Evolutionary conservation across 1,140 invertebrate species (phyloP).

Genomic region (Drosophila trapezifrons): DNA sequence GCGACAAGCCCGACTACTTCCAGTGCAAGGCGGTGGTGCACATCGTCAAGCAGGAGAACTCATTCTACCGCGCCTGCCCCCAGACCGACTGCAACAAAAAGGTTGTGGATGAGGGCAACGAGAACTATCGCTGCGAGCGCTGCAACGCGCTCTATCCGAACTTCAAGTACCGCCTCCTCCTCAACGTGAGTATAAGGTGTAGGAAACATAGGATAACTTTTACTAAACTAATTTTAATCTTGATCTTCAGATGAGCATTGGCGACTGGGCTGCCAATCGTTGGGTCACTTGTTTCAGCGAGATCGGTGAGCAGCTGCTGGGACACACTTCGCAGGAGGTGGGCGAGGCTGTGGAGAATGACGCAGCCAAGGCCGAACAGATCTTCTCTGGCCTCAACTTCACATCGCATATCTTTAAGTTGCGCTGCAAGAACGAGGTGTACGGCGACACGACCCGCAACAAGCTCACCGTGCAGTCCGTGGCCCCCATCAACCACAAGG

Average conservation of each 20-base stretch:
- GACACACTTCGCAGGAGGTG: conserved; percentile 90
- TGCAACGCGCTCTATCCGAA: conserved; percentile 93
- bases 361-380: conserved; percentile 85
- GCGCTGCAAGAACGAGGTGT: conserved; percentile 94
- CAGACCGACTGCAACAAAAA: conserved; percentile 96
- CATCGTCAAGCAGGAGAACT: conserved; percentile 87
- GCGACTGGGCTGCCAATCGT: conserved; percentile 91
- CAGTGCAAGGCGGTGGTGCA: conserved; percentile 89
- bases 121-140: conserved; percentile 96
- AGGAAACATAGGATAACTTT: background rate
- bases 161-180: conserved; percentile 94
- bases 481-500: conserved; percentile 90
- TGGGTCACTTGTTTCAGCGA: conserved; percentile 97
- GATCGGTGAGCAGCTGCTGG: conserved; percentile 92
- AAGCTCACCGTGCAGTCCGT: conserved; percentile 90
- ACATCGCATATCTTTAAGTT: conserved; percentile 92
- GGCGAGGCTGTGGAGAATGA: conserved; percentile 89
- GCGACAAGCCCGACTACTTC: conserved; percentile 92
- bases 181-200: conserved; percentile 89
- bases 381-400: conserved; percentile 91
- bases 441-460: conserved; percentile 93
- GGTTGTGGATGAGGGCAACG: conserved; percentile 93
- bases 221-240: background rate
- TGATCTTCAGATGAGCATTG: conserved; percentile 88
- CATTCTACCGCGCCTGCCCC: conserved; percentile 95